These are phyloP conservation scores for Alcedo quadribrachys DNA, from an alignment of 2,797 vertebrate species.

Conservation along the genomic window DNA sequence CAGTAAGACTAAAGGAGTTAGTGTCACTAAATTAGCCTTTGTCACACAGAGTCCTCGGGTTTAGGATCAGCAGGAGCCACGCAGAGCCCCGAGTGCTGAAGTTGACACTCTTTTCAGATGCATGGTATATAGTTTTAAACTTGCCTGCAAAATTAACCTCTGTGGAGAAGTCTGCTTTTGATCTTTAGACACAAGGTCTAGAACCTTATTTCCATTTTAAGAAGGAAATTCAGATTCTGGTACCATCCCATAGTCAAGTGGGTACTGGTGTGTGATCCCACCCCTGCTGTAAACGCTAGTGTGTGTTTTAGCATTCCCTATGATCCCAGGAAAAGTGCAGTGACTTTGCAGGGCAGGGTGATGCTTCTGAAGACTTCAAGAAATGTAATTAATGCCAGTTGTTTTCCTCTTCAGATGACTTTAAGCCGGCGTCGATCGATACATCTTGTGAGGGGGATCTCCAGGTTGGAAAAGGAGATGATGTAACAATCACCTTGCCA, in stretches of 20 bases:
- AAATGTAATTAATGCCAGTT: neutral
- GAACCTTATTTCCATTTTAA: neutral
- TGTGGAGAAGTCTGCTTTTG: neutral
- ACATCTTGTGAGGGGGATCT: slow-evolving; percentile 96
- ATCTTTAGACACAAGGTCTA: neutral
- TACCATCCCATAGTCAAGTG: neutral
- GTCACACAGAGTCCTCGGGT: neutral
- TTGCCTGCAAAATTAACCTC: neutral
- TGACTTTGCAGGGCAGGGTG: neutral
- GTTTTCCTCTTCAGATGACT: slow-evolving; percentile 87
- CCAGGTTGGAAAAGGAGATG: slow-evolving; percentile 98
- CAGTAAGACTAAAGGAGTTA: neutral
- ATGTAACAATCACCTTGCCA: slow-evolving; percentile 96
- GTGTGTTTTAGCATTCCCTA: neutral
- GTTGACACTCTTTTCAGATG: neutral
- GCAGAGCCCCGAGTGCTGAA: neutral
- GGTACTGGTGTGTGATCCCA: neutral
- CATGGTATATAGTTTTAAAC: neutral
- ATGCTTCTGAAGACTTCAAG: neutral
- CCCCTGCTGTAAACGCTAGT: neutral
- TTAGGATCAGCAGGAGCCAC: neutral
- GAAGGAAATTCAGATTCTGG: neutral
- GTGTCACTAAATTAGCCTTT: neutral
- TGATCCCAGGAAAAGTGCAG: neutral
- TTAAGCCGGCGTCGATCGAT: slow-evolving; percentile 98